A percentile compares a stretch with the other conserved stretches of the same genome.
Evolutionary conservation across 92 coral and sea anemone genomes (phyloP).

Genomic region (Bergia puertoricense): DNA sequence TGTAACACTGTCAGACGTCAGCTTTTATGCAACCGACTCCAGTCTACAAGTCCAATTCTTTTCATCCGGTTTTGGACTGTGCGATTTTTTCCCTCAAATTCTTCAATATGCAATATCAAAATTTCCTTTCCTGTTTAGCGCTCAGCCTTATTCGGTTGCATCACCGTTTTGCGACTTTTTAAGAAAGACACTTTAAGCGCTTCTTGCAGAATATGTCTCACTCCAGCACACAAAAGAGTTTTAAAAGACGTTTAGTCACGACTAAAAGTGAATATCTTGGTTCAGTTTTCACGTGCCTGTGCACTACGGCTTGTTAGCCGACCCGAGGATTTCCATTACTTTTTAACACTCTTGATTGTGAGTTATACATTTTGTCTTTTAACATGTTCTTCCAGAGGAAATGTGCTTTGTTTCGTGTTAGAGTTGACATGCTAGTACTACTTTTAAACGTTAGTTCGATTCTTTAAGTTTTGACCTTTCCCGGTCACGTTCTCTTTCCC

Average conservation of each 20-base stretch:
- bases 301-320: background rate
- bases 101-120: background rate
- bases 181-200: background rate
- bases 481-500: slow-evolving; percentile 55
- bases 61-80: background rate
- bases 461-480: slow-evolving; percentile 28
- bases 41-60: background rate
- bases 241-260: no score
- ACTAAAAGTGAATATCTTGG: background rate
- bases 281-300: background rate
- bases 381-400: background rate
- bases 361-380: background rate
- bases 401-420: background rate
- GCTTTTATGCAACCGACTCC: no score
- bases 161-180: background rate
- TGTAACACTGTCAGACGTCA: background rate
- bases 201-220: background rate
- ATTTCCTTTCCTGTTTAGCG: background rate
- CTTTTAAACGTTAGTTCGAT: background rate
- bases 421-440: background rate
- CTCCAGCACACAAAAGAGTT: background rate
- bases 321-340: background rate
- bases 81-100: background rate
- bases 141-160: background rate
- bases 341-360: background rate